Conservation (phyloP, 2,113 vertebrate genomes). For the Siniperca chuatsi region DNA sequence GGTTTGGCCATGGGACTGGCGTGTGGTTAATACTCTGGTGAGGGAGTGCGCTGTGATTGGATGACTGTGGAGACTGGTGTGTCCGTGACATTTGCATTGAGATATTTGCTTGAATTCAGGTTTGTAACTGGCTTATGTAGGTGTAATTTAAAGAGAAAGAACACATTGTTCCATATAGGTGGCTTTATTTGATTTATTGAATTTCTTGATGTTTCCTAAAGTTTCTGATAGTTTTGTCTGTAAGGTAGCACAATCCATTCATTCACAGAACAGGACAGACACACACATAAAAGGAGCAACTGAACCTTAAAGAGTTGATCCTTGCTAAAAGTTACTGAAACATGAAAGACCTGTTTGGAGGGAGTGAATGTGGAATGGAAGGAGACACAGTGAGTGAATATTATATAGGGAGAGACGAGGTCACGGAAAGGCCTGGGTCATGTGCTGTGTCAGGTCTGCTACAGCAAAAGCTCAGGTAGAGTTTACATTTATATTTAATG, state of each 20-base stretch:
- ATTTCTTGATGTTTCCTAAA: not conserved
- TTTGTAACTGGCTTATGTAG: constrained; percentile 20
- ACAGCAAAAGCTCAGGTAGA: not conserved
- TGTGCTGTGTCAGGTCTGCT: constrained; percentile 65
- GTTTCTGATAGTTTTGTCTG: not conserved
- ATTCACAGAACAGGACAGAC: constrained; percentile 5
- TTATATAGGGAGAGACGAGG: constrained; percentile 58
- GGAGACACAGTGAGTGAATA: constrained; percentile 57
- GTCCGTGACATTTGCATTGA: not conserved
- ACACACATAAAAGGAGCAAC: constrained; percentile 47
- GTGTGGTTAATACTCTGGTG: too few species aligned
- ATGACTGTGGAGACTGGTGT: too few species aligned
- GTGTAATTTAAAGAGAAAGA: not conserved
- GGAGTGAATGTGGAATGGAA: constrained; percentile 10
- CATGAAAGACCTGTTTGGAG: constrained; percentile 63
- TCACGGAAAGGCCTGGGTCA: constrained; percentile 65
- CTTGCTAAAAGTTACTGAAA: constrained; percentile 75
- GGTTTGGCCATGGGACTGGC: too few species aligned
- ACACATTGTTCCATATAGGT: not conserved
- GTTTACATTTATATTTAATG: too few species aligned
- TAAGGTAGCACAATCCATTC: too few species aligned
- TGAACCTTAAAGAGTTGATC: constrained; percentile 76
- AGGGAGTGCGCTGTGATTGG: too few species aligned
- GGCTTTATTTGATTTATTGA: not conserved
- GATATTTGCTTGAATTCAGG: constrained; percentile 4